Evolutionary conservation across 35 echinoderm and acorn worm species (phyloP).

Genomic region (Stichopus chloronotus): DNA sequence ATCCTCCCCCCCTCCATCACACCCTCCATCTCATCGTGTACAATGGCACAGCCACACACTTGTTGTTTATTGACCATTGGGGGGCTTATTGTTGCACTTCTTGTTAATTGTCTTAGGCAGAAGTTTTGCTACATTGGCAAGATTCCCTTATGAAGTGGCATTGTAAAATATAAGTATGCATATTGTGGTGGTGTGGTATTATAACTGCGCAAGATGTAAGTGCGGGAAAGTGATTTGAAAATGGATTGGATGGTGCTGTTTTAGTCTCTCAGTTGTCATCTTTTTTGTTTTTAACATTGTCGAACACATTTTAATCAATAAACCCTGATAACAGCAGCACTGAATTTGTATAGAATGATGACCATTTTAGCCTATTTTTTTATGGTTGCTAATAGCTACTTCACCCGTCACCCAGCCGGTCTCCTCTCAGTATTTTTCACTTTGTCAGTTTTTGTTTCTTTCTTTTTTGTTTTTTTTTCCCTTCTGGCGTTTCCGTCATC

Average conservation of each 20-base stretch:
- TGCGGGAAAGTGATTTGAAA: background rate
- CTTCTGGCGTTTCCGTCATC: background rate
- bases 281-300: conserved; percentile 11
- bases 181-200: background rate
- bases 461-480: background rate
- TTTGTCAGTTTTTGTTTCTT: background rate
- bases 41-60: background rate
- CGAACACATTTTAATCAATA: conserved; percentile 16
- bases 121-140: background rate
- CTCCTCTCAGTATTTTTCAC: background rate
- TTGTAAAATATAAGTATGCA: conserved; percentile 25
- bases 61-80: background rate
- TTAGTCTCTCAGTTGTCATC: conserved; percentile 23
- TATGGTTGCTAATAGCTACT: background rate
- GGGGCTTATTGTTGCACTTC: background rate
- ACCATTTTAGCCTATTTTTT: background rate
- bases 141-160: conserved; percentile 11
- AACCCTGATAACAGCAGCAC: conserved; percentile 7
- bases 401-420: background rate
- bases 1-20: background rate
- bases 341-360: conserved; percentile 2
- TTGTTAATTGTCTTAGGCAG: background rate
- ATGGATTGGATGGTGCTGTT: conserved; percentile 31
- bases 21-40: background rate
- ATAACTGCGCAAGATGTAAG: background rate